Conservation (phyloP, 23 tunicate species). For the Diplosoma virens region DNA sequence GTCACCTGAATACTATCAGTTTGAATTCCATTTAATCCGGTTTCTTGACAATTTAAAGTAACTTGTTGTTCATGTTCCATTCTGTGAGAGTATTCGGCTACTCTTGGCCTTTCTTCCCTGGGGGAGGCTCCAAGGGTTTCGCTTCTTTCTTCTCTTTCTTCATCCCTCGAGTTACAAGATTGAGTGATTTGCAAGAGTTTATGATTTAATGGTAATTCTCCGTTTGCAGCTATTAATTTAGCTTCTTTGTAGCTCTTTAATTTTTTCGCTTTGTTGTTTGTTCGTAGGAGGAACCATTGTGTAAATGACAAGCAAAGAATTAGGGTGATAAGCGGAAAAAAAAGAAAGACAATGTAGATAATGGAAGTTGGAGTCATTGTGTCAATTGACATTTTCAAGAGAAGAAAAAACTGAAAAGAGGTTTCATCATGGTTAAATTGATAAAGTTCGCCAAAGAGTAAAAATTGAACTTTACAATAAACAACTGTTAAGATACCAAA, state of each 20-base stretch:
- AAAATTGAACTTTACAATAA: constrained; percentile 27
- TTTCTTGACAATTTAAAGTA: constrained; percentile 40
- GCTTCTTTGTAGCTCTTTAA: constrained; percentile 34
- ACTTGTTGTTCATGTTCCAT: constrained; percentile 47
- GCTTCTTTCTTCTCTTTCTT: constrained; percentile 2
- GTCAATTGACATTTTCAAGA: constrained; percentile 5
- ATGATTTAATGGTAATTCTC: constrained; percentile 1
- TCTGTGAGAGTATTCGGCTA: constrained; percentile 42
- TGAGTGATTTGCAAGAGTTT: neutral
- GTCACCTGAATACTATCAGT: constrained; percentile 44
- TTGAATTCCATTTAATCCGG: constrained; percentile 13
- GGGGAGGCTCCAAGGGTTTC: neutral
- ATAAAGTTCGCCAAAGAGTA: constrained; percentile 25
- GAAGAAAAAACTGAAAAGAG: neutral
- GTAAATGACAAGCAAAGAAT: neutral
- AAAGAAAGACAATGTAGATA: constrained; percentile 15
- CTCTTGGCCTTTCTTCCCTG: neutral
- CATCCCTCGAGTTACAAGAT: neutral
- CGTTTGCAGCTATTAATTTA: neutral
- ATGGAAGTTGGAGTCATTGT: constrained; percentile 1
- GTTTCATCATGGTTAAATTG: neutral
- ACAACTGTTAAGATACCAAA: constrained; percentile 16
- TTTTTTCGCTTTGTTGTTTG: constrained; percentile 2
- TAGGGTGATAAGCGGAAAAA: constrained; percentile 10
- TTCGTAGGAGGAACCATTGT: neutral